Percentiles rank a stretch among this genome's conserved stretches.
These are phyloP conservation scores for Origma solitaria DNA, from an alignment of 2,113 vertebrate species.

Conservation along the genomic window DNA sequence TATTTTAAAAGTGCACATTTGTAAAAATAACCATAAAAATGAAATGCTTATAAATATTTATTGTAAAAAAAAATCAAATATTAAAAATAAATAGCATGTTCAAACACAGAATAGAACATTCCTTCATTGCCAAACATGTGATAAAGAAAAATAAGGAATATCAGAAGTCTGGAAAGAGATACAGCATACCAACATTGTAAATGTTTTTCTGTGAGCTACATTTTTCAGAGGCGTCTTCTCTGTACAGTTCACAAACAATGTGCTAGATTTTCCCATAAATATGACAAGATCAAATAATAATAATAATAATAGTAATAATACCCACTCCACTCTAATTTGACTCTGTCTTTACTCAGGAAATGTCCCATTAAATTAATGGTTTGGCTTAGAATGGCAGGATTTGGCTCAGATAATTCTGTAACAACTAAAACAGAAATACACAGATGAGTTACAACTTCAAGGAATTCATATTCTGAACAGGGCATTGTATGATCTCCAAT, in stretches of 20 bases:
- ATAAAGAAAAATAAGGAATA: slow-evolving; percentile 37
- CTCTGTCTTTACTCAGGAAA: background rate
- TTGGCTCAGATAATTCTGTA: slow-evolving; percentile 41
- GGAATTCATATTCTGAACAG: slow-evolving; percentile 25
- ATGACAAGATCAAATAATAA: slow-evolving; percentile 53
- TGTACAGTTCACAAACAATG: slow-evolving; percentile 54
- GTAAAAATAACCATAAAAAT: slow-evolving; percentile 33
- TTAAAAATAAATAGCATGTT: slow-evolving; percentile 58
- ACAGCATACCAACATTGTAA: background rate
- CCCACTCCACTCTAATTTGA: background rate
- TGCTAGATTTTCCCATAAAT: slow-evolving; percentile 62
- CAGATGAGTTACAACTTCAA: slow-evolving; percentile 53
- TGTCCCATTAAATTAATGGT: background rate
- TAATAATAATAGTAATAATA: slow-evolving; percentile 3
- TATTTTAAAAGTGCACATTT: slow-evolving; percentile 34
- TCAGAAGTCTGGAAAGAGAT: slow-evolving; percentile 22
- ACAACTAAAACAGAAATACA: slow-evolving; percentile 60
- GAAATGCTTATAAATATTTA: slow-evolving; percentile 67
- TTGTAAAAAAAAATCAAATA: slow-evolving; percentile 58
- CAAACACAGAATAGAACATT: slow-evolving; percentile 32
- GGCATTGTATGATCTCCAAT: slow-evolving; percentile 9
- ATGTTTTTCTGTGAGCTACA: slow-evolving; percentile 21
- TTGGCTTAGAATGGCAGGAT: background rate
- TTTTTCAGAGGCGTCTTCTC: slow-evolving; percentile 49
- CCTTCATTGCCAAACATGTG: slow-evolving; percentile 37